Conservation (phyloP, 2,797 vertebrate species). For the Gymnoscopelus microlampas region DNA sequence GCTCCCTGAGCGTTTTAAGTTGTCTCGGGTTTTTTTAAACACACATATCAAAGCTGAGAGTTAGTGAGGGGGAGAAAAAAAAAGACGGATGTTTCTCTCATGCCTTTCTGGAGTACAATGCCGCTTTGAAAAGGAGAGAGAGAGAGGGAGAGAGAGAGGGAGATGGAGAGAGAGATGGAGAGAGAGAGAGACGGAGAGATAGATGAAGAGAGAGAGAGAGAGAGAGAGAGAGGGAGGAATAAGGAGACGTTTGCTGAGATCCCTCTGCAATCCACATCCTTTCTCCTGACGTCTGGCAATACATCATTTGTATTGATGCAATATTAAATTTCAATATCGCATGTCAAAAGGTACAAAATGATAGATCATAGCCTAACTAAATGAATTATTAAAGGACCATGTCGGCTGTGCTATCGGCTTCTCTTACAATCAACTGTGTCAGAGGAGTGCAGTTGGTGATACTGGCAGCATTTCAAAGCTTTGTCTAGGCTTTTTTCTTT, state of each 20-base stretch:
- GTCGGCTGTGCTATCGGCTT: slow-evolving; percentile 79
- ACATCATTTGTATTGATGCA: slow-evolving; percentile 88
- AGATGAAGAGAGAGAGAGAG: slow-evolving; percentile 7
- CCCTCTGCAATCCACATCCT: slow-evolving; percentile 79
- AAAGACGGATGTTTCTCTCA: slow-evolving; percentile 72
- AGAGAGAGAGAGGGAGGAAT: slow-evolving; percentile 21
- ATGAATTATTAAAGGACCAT: slow-evolving; percentile 87
- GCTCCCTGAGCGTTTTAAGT: slow-evolving; percentile 74
- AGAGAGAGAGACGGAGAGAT: slow-evolving; percentile 19
- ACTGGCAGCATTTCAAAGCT: slow-evolving; percentile 84
- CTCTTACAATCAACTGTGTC: slow-evolving; percentile 83
- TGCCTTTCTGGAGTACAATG: slow-evolving; percentile 77
- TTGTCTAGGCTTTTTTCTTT: slow-evolving; percentile 54
- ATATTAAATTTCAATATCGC: slow-evolving; percentile 90
- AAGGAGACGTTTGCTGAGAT: slow-evolving; percentile 73
- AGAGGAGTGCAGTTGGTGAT: slow-evolving; percentile 81
- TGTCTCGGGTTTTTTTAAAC: slow-evolving; percentile 79
- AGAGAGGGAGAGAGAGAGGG: slow-evolving; percentile 29
- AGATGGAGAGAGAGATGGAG: not conserved
- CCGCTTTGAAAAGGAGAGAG: slow-evolving; percentile 59
- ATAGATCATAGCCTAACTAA: slow-evolving; percentile 88
- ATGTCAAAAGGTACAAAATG: slow-evolving; percentile 91
- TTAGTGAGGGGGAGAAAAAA: slow-evolving; percentile 26
- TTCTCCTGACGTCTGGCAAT: slow-evolving; percentile 78
- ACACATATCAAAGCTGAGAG: slow-evolving; percentile 79